phyloP scores from a whole-genome alignment of 1,140 invertebrate genomes.

The Aplysia californica region DNA sequence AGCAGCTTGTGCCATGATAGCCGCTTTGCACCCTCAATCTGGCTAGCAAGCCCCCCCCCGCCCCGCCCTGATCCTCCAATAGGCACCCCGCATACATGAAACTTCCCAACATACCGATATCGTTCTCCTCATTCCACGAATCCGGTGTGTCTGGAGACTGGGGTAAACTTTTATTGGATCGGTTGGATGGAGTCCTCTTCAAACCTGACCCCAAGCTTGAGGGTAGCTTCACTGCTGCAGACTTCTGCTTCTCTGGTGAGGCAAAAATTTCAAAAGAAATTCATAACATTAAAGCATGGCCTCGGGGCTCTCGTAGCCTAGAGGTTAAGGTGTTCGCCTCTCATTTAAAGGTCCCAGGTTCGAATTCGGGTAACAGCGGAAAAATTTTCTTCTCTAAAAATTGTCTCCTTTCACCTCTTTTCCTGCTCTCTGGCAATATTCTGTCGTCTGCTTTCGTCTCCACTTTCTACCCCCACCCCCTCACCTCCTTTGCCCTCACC shows the following conservation, averaged over 20 bases:
- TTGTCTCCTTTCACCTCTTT: no score
- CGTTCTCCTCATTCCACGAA: conserved; percentile 15
- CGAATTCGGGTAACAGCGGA: background rate
- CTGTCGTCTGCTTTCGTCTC: no score
- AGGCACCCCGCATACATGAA: background rate
- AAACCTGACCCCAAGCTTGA: background rate
- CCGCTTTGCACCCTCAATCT: no score
- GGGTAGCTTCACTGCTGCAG: background rate
- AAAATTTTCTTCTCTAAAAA: no score
- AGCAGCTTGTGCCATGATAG: no score
- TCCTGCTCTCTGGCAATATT: no score
- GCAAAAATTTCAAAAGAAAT: no score
- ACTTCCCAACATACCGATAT: background rate
- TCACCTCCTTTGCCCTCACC: no score
- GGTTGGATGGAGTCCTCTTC: background rate
- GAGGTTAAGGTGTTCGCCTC: no score
- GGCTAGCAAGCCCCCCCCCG: background rate
- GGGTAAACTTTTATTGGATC: conserved; percentile 13
- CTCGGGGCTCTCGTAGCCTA: no score
- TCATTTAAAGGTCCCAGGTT: no score
- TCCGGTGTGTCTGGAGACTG: conserved; percentile 13
- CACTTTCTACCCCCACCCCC: no score
- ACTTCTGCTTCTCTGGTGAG: background rate
- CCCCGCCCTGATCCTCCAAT: background rate
- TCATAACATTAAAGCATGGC: background rate